These are phyloP conservation scores for Sciurus vulgaris DNA, from an alignment of 2,797 vertebrate species.

Conservation along the genomic window DNA sequence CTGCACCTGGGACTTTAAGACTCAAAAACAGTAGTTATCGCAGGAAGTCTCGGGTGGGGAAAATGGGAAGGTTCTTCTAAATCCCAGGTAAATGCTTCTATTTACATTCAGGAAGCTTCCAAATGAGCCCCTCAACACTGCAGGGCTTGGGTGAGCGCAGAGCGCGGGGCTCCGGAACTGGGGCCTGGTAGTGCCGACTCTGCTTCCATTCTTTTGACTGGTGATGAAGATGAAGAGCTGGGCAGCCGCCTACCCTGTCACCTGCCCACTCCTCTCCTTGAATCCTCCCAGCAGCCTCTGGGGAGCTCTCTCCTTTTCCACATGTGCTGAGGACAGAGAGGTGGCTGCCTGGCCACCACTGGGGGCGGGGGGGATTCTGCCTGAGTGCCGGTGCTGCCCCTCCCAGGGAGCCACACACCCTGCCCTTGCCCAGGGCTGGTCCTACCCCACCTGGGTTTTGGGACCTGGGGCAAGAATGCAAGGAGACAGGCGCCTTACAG, in stretches of 20 bases:
- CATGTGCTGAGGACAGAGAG: not conserved
- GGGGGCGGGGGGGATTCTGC: not conserved
- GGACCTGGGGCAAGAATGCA: not conserved
- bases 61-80: not conserved
- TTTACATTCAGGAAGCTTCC: not conserved
- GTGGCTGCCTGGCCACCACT: not conserved
- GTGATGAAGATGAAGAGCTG: no score
- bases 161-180: no score
- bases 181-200: no score
- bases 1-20: not conserved
- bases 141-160: rapidly evolving
- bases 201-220: no score
- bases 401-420: not conserved
- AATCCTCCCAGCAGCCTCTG: not conserved
- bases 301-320: not conserved
- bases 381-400: not conserved
- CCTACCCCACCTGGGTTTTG: not conserved
- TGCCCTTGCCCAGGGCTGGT: not conserved
- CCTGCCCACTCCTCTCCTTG: not conserved
- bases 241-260: not conserved
- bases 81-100: not conserved
- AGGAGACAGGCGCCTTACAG: not conserved
- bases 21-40: rapidly evolving
- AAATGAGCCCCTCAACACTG: not conserved
- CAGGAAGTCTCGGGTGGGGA: not conserved